Base-by-base conservation (phyloP, 23 tunicate genomes). In the Styela plicata region DNA sequence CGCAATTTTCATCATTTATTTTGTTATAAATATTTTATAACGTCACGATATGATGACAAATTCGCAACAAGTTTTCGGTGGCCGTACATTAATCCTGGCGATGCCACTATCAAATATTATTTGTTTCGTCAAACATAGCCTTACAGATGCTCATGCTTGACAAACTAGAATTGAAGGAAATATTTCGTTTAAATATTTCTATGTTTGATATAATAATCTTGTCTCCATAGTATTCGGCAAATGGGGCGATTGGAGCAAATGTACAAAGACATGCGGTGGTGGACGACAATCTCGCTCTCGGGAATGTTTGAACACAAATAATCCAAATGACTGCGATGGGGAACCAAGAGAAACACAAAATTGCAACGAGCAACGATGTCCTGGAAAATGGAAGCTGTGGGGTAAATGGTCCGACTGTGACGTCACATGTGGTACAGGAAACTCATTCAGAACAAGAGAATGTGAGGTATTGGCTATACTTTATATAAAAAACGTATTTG, bases 241-340 rank as follows among this genome's bases (percentile, higher is more conserved):
- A 33, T 76, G 81, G 81, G 7, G 63, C 23, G 21, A 52, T 20
- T 76, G 81, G 81, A 57, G n/a, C 24, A 21, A 18, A 16, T 76
- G 81, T 76, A 17, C 81, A 1, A 53, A 52, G 21, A 44, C 81
- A 44, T 76, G 81, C 31, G 81, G 81, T 7, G 63, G 29, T 0
- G 81, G 81, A 21, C n/a, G 21, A n/a, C 31, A 52, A 76, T 23
- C 81, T 22, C 81, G 81, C 13, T 36, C 81, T 23, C 36, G 81
- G 17, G 66, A 23, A 16, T 76, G 81, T 44, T 29, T 76, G 27
- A 25, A 76, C 24, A 53, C 66, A 25, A 52, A 76, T 10, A 76
- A 76, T 24, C 81, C 81, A 24, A 21, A 29, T 19, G 81, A 76
- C 18, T 76, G 81, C 31, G 29, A 0, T 26, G 81, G 81, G 18